These are phyloP conservation scores for Neosilurus mollespiculum DNA, from an alignment of 2,797 vertebrate genomes.

Conservation along the genomic window DNA sequence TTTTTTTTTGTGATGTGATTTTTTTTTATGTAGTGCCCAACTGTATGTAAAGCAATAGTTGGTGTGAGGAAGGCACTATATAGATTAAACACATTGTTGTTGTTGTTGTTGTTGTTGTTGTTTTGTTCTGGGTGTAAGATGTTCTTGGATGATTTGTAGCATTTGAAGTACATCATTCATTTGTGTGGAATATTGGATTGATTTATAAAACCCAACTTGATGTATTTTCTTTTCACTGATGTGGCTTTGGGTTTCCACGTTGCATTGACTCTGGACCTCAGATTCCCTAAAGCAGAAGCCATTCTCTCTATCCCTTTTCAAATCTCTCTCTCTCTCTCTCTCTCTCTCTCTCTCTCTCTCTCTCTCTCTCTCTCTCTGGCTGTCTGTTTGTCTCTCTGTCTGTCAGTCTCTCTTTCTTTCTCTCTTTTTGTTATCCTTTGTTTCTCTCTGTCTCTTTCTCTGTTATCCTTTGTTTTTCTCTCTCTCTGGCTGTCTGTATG, in stretches of 20 bases:
- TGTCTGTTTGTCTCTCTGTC: background rate
- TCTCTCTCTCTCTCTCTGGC: conserved; percentile 8
- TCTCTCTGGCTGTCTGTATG: no score
- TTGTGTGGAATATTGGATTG: conserved; percentile 34
- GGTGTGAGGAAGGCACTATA: background rate
- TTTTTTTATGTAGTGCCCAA: no score
- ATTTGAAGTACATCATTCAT: conserved; percentile 42
- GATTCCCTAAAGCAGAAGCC: conserved; percentile 28
- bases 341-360: background rate
- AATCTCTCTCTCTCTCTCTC: background rate
- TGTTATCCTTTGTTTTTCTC: background rate
- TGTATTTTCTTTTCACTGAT: conserved; percentile 41
- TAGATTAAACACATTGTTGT: background rate
- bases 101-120: conserved; percentile 31
- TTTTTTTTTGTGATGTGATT: background rate
- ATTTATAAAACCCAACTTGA: conserved; percentile 47
- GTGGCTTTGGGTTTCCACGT: conserved; percentile 44
- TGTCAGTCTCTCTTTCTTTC: conserved; percentile 5
- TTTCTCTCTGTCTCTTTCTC: background rate
- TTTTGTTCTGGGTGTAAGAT: conserved; percentile 28
- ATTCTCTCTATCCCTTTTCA: conserved; percentile 27
- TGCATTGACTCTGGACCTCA: conserved; percentile 28
- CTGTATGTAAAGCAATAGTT: background rate
- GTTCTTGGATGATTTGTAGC: conserved; percentile 29
- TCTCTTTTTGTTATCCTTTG: background rate